phyloP scores from a whole-genome alignment of 2,888 invertebrate genomes.

The Ochropleura plecta region DNA sequence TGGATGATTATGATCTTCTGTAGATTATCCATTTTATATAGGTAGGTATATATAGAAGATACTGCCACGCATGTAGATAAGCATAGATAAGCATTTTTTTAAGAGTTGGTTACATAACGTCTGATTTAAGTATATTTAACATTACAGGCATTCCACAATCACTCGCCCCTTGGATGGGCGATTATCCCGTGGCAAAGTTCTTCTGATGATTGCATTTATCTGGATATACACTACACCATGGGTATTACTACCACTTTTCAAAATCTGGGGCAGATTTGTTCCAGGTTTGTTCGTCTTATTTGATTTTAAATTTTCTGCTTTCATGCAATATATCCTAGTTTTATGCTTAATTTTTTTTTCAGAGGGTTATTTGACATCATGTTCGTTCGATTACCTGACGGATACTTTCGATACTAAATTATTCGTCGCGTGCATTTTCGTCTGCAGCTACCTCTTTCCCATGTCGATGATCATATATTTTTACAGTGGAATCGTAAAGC shows the following conservation, averaged over 20 bases:
- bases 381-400: conserved; percentile 95
- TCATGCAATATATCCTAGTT: not conserved
- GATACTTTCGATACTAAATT: conserved; percentile 94
- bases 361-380: conserved; percentile 97
- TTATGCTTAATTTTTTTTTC: conserved; percentile 69
- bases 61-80: not conserved
- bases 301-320: not conserved
- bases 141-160: conserved; percentile 91
- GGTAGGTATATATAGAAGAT: not conserved
- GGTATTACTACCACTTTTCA: conserved; percentile 94
- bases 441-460: conserved; percentile 94
- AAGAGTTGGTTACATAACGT: not conserved
- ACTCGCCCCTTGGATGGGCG: conserved; percentile 96
- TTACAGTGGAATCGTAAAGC: conserved; percentile 96
- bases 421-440: conserved; percentile 94
- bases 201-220: conserved; percentile 93
- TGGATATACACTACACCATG: conserved; percentile 96
- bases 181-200: conserved; percentile 94
- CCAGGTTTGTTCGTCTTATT: conserved; percentile 90
- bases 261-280: conserved; percentile 96
- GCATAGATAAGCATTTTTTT: not conserved
- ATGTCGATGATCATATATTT: conserved; percentile 95
- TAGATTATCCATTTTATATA: not conserved
- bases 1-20: not conserved
- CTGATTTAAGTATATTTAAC: not conserved